Conservation (phyloP, 2,888 invertebrate species). For the Pediacus dermestoides region DNA sequence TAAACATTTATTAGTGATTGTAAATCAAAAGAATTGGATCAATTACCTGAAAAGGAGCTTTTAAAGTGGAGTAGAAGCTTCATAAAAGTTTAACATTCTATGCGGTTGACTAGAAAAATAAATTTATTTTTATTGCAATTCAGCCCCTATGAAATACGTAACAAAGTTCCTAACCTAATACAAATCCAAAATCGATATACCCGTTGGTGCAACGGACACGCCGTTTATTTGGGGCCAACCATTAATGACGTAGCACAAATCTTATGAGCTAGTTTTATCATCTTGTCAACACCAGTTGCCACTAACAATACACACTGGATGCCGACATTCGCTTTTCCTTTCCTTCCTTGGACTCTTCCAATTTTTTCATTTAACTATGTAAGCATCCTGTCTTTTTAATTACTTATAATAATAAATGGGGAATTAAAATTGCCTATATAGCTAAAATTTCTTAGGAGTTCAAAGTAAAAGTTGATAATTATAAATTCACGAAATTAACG, state of each 20-base stretch:
- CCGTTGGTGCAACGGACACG: constrained; percentile 41
- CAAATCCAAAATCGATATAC: constrained; percentile 42
- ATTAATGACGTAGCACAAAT: constrained; percentile 47
- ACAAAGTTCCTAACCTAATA: constrained; percentile 26
- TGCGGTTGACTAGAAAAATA: too few species aligned
- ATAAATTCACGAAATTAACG: neutral
- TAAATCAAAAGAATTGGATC: too few species aligned
- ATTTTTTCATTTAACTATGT: too few species aligned
- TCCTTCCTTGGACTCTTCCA: constrained; percentile 8
- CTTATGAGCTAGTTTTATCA: constrained; percentile 46
- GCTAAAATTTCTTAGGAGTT: too few species aligned
- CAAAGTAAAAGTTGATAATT: too few species aligned
- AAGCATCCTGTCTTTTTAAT: too few species aligned
- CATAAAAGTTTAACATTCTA: too few species aligned
- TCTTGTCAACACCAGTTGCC: constrained; percentile 49
- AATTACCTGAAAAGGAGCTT: too few species aligned
- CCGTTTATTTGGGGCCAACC: constrained; percentile 43
- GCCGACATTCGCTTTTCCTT: constrained; percentile 26
- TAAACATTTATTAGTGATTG: too few species aligned
- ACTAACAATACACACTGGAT: constrained; percentile 40
- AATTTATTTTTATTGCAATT: constrained; percentile 21
- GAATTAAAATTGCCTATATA: too few species aligned
- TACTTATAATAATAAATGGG: too few species aligned
- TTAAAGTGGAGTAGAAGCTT: too few species aligned
- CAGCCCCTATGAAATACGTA: constrained; percentile 15